A percentile compares a stretch with the other conserved stretches of the same genome.
Conservation (phyloP, 2,888 invertebrate genomes). For the Bombyx huttoni region DNA sequence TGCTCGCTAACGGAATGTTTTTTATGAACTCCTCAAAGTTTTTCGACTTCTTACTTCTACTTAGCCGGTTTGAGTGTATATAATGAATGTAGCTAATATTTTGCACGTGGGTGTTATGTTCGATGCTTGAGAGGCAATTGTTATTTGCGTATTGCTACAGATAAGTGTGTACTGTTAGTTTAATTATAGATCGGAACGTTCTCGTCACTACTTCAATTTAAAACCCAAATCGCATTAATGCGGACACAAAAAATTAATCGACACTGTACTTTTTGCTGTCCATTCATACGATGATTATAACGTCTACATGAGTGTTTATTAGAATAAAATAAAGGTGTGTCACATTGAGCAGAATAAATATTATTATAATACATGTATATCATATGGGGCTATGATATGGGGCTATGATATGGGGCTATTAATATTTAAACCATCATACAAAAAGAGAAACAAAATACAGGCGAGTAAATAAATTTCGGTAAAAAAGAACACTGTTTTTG, state of each 20-base stretch:
- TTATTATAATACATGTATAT: too few relatives aligned
- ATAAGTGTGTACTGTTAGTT: background rate
- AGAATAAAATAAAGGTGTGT: too few relatives aligned
- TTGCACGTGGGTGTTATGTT: background rate
- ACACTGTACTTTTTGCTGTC: background rate
- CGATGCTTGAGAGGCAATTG: background rate
- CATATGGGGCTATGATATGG: too few relatives aligned
- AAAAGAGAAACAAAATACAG: too few relatives aligned
- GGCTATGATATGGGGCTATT: too few relatives aligned
- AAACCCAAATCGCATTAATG: background rate
- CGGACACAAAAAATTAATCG: background rate
- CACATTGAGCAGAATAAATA: too few relatives aligned
- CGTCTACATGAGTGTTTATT: background rate
- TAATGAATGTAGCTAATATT: background rate
- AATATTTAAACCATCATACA: too few relatives aligned
- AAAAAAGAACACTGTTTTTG: too few relatives aligned
- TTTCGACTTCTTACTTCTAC: conserved; percentile 13
- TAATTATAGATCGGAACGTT: background rate
- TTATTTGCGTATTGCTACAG: background rate
- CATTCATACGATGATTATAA: background rate
- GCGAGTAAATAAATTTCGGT: too few relatives aligned
- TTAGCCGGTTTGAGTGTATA: background rate
- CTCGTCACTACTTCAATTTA: background rate
- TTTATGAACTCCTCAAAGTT: conserved; percentile 16
- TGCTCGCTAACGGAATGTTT: conserved; percentile 29